A percentile compares a stretch with the other conserved stretches of the same genome.
These are phyloP conservation scores for Brachionus asplanchnoidis DNA, from an alignment of 1,140 invertebrate species.

Conservation along the genomic window DNA sequence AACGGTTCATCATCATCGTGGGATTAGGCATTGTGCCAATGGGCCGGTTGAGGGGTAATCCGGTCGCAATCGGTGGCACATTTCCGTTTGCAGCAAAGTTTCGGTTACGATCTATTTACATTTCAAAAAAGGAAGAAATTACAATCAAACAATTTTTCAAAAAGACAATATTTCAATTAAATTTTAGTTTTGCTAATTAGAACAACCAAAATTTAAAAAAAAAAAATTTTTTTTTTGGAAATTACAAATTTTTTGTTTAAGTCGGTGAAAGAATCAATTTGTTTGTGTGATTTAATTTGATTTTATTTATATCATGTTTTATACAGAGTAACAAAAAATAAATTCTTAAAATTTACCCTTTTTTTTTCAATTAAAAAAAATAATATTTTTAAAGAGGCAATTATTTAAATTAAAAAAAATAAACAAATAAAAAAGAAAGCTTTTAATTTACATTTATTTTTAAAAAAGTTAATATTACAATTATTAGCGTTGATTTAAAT, in stretches of 20 bases:
- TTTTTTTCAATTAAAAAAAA: too few relatives aligned
- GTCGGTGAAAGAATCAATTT: not conserved
- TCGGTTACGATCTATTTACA: constrained; percentile 18
- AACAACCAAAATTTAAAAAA: not conserved
- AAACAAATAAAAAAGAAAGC: too few relatives aligned
- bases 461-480: too few relatives aligned
- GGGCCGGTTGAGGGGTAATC: constrained; percentile 59
- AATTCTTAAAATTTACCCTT: too few relatives aligned
- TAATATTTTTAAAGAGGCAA: too few relatives aligned
- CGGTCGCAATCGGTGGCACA: not conserved
- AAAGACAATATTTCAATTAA: not conserved
- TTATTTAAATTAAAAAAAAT: too few relatives aligned
- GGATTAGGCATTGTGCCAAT: constrained; percentile 63
- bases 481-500: too few relatives aligned
- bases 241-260: not conserved
- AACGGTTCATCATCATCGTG: constrained; percentile 48
- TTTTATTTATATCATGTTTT: not conserved
- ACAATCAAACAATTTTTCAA: not conserved
- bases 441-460: too few relatives aligned
- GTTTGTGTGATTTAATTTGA: too few relatives aligned
- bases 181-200: not conserved
- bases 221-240: not conserved
- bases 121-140: not conserved
- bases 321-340: not conserved
- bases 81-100: not conserved